Base-by-base conservation (phyloP, 2,113 vertebrate genomes). In the Ctenodactylus gundi region DNA sequence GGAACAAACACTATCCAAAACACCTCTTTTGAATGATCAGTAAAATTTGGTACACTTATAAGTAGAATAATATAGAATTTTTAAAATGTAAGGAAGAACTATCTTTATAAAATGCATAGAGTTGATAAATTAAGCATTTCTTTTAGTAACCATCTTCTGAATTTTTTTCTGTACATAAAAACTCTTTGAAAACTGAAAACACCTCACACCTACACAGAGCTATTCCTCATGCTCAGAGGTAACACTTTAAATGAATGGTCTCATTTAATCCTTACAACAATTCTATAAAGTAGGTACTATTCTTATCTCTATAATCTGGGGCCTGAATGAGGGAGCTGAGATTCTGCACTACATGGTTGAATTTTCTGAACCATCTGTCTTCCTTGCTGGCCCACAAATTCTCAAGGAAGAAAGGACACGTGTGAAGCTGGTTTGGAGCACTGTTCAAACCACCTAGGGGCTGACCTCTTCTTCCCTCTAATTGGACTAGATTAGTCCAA, bases 51-150 rank as follows among this genome's bases (percentile, higher is more conserved):
- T 83, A 89, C 49, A 36, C 67, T 83, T 85, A 65, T 17, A 77
- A 49, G 36, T 14, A 55, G 57, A 68, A 85, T 77, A 87, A 49
- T 34, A 76, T 41, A 83, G 41, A 41, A 72, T 80, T 83, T 46
- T 88, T 68, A 64, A 94, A 93, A 94, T 4, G 27, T 84, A 89
- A 89, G 31, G 31, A 86, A 92, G 36, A 90, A 83, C 11, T n/a
- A 76, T 53, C 73, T 91, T 93, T 68, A 86, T 64, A 75, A 72
- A 85, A 76, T 25, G 1, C 23, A 17, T 91, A 58, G 82, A n/a
- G 87, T 91, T 65, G 68, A 72, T 72, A 85, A 88, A 81, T 80
- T 84, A 76, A 89, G 82, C 57, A 64, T 44, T 77, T 39, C 18
- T 95, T 94, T 83, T 31, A 60, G 81, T 70, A 64, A 23, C 55